A percentile compares a stretch with the other conserved stretches of the same genome.
These are phyloP conservation scores for Melitaea athalia DNA, from an alignment of 2,888 invertebrate genomes.

Conservation along the genomic window DNA sequence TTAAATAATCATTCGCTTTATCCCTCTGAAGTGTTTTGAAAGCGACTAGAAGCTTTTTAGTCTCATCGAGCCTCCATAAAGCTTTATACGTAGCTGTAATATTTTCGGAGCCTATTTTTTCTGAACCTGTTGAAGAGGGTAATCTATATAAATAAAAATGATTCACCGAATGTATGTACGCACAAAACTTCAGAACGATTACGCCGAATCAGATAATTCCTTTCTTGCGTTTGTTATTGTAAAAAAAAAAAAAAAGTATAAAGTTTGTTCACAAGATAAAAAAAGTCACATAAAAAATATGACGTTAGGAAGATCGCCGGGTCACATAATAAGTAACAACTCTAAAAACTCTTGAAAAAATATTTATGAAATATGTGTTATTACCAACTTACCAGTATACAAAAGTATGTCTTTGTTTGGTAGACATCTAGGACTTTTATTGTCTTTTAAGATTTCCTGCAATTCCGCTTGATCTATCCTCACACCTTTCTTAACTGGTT, in stretches of 20 bases:
- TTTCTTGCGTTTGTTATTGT: too few species aligned
- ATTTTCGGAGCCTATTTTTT: slow-evolving; percentile 83
- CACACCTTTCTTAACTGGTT: slow-evolving; percentile 81
- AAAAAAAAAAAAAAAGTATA: too few species aligned
- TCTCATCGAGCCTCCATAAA: slow-evolving; percentile 89
- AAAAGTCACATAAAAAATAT: too few species aligned
- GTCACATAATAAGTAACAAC: slow-evolving; percentile 8
- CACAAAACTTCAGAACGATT: too few species aligned
- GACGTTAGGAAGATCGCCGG: too few species aligned
- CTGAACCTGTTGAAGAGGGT: slow-evolving; percentile 71
- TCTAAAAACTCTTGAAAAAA: neutral
- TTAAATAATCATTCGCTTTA: slow-evolving; percentile 82
- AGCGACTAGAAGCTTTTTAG: slow-evolving; percentile 89
- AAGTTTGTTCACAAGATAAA: too few species aligned
- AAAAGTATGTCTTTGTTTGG: slow-evolving; percentile 86
- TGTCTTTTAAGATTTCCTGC: slow-evolving; percentile 76
- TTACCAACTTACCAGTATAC: slow-evolving; percentile 79
- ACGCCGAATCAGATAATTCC: too few species aligned
- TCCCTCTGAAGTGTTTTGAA: slow-evolving; percentile 89
- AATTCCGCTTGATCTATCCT: slow-evolving; percentile 76
- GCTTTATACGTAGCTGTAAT: slow-evolving; percentile 87
- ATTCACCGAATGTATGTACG: too few species aligned
- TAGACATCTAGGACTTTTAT: slow-evolving; percentile 85
- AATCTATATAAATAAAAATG: too few species aligned
- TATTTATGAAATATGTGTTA: too few species aligned